Evolutionary conservation across 2,888 invertebrate species (phyloP).

Genomic region (Amblyjoppa fuscipennis): DNA sequence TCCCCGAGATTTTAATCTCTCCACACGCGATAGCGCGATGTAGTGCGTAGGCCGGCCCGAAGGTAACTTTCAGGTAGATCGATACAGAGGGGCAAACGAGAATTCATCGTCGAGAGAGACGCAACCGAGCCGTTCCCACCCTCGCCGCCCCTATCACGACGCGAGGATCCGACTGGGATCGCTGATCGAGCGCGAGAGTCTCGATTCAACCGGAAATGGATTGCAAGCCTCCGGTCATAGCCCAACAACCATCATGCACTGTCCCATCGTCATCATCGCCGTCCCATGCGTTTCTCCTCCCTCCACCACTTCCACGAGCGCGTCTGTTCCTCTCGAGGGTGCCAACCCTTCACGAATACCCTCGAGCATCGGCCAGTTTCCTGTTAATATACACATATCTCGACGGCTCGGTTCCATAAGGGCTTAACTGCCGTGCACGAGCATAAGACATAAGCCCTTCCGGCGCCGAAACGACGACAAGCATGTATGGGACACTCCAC

Average conservation of each 20-base stretch:
- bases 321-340: not conserved
- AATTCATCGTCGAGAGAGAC: slow-evolving; percentile 33
- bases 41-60: not conserved
- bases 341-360: slow-evolving; percentile 4
- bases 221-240: slow-evolving; percentile 55
- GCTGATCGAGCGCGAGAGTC: slow-evolving; percentile 47
- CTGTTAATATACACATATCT: not conserved
- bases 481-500: too few relatives aligned
- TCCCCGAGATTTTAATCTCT: not conserved
- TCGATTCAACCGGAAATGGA: slow-evolving; percentile 55
- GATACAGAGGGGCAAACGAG: slow-evolving; percentile 20
- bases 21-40: not conserved
- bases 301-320: not conserved
- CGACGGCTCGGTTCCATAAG: too few relatives aligned
- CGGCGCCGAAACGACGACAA: too few relatives aligned
- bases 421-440: too few relatives aligned
- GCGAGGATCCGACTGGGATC: slow-evolving; percentile 35
- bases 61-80: slow-evolving; percentile 10
- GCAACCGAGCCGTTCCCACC: not conserved
- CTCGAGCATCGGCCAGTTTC: not conserved
- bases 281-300: slow-evolving; percentile 44
- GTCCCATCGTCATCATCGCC: slow-evolving; percentile 28
- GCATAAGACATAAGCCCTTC: too few relatives aligned
- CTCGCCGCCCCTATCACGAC: not conserved
- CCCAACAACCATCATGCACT: slow-evolving; percentile 21